Evolutionary conservation across 2,888 invertebrate genomes (phyloP).

Genomic region (Chalcis sispes): DNA sequence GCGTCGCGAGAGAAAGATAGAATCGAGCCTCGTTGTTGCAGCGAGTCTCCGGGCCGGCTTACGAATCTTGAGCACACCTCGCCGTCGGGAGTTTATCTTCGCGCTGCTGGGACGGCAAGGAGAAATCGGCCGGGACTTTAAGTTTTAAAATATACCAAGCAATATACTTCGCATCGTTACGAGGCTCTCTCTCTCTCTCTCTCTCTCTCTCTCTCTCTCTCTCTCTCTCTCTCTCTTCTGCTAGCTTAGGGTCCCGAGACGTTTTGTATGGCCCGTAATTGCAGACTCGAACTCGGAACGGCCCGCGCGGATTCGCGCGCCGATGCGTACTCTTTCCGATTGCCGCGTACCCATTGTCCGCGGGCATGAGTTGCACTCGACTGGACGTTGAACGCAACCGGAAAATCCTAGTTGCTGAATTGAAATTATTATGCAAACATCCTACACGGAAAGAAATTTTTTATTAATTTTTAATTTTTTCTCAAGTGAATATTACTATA

Average conservation of each 20-base stretch:
- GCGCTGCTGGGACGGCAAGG: slow-evolving; percentile 19
- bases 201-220: too few species aligned
- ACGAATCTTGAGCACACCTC: too few species aligned
- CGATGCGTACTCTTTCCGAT: slow-evolving; percentile 63
- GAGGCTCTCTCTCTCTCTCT: slow-evolving; percentile 66
- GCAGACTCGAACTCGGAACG: slow-evolving; percentile 70
- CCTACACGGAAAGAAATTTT: too few species aligned
- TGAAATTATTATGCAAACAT: too few species aligned
- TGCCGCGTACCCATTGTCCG: slow-evolving; percentile 64
- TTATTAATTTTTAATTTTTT: too few species aligned
- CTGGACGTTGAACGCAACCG: too few species aligned
- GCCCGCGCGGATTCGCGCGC: slow-evolving; percentile 70
- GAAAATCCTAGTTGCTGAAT: too few species aligned
- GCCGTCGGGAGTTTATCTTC: slow-evolving; percentile 32
- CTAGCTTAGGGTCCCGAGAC: slow-evolving; percentile 67
- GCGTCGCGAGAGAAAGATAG: slow-evolving; percentile 16
- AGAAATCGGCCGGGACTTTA: slow-evolving; percentile 15
- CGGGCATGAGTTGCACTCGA: too few species aligned
- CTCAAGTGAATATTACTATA: too few species aligned
- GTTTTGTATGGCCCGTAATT: slow-evolving; percentile 75
- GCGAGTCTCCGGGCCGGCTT: slow-evolving; percentile 24
- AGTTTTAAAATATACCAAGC: slow-evolving; percentile 67
- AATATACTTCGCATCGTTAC: slow-evolving; percentile 75
- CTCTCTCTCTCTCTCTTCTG: too few species aligned
- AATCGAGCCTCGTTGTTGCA: slow-evolving; percentile 16